phyloP scores from a whole-genome alignment of 2,113 vertebrate genomes.

The Saguinus midas region DNA sequence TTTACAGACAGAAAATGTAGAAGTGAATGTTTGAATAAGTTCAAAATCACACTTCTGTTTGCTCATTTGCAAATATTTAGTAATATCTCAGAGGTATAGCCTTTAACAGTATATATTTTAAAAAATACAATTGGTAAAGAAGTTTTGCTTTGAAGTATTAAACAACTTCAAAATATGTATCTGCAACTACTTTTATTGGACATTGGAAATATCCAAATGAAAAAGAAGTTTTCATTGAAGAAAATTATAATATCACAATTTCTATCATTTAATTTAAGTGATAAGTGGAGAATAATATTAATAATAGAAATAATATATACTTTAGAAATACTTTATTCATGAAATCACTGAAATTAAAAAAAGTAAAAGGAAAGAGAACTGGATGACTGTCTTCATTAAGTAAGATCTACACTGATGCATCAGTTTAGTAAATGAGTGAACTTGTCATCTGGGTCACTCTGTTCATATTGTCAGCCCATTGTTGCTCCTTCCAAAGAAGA shows the following conservation, averaged over 20 bases:
- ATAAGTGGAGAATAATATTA: background rate
- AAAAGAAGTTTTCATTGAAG: background rate
- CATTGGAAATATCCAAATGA: background rate
- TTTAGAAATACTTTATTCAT: background rate
- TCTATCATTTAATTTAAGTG: background rate
- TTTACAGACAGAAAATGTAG: background rate
- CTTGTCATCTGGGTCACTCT: background rate
- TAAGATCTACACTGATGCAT: background rate
- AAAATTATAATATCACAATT: background rate
- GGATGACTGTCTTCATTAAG: background rate
- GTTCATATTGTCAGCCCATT: background rate
- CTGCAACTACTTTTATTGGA: background rate
- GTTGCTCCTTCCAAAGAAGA: background rate
- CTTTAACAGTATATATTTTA: background rate
- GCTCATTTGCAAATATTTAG: background rate
- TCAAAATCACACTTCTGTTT: background rate
- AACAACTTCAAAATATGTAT: background rate
- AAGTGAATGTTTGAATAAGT: background rate
- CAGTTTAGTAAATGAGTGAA: background rate
- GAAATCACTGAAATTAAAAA: background rate
- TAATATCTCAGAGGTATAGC: background rate
- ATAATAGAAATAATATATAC: background rate
- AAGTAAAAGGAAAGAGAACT: background rate
- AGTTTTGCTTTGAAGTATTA: background rate
- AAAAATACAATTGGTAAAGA: background rate